Evolutionary conservation across 2,113 vertebrate species (phyloP).

Genomic region (Nyctibius bracteatus): DNA sequence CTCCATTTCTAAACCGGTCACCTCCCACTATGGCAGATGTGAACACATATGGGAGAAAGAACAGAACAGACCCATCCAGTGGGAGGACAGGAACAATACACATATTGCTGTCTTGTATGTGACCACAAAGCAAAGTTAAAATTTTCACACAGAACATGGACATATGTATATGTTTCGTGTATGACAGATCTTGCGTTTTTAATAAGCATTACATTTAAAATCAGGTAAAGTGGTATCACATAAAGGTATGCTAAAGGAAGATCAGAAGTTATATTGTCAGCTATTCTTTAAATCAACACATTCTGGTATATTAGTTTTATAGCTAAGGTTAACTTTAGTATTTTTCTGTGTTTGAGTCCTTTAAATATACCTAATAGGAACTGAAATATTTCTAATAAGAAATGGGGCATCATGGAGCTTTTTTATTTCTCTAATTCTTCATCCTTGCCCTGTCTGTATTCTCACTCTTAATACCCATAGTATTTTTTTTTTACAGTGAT

Average conservation of each 20-base stretch:
- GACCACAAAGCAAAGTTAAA: neutral
- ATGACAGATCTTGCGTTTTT: neutral
- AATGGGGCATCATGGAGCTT: neutral
- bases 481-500: neutral
- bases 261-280: neutral
- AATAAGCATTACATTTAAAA: neutral
- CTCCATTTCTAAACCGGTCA: neutral
- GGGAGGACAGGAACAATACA: constrained; percentile 4
- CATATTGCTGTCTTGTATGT: neutral
- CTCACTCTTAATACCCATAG: neutral
- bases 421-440: neutral
- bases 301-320: neutral
- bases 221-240: neutral
- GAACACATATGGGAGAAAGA: neutral
- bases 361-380: neutral
- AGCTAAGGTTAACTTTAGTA: neutral
- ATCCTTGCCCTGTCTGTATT: neutral
- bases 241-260: neutral
- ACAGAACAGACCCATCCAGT: neutral
- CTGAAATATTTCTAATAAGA: neutral
- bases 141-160: neutral
- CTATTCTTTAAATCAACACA: neutral
- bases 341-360: neutral
- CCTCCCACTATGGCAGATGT: constrained; percentile 13
- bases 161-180: neutral